A percentile compares a stretch with the other conserved stretches of the same genome.
Evolutionary conservation across 2,888 invertebrate genomes (phyloP).

Genomic region (Drosophila paranaensis): DNA sequence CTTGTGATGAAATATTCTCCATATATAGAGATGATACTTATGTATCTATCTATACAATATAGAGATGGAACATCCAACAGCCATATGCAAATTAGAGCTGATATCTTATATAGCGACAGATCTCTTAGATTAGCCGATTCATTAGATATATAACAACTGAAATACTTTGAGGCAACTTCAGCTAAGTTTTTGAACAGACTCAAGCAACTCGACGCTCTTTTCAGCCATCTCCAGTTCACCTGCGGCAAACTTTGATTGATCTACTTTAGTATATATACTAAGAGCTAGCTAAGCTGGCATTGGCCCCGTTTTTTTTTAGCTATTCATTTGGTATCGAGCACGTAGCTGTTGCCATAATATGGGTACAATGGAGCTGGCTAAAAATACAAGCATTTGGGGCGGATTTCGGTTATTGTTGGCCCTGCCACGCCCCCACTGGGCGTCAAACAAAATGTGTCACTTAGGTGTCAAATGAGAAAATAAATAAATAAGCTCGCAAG

Average conservation of each 20-base stretch:
- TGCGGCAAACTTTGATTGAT: not conserved
- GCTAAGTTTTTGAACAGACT: too few relatives aligned
- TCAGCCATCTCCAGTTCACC: too few relatives aligned
- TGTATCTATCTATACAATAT: too few relatives aligned
- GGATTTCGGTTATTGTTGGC: conserved; percentile 6
- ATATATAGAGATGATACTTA: too few relatives aligned
- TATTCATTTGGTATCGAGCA: not conserved
- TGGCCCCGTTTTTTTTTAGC: not conserved
- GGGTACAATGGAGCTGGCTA: conserved; percentile 1
- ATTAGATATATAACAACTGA: not conserved
- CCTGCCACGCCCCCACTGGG: not conserved
- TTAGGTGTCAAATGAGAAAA: conserved; percentile 68
- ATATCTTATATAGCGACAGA: too few relatives aligned
- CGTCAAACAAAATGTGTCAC: conserved; percentile 62
- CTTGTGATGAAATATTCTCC: too few relatives aligned
- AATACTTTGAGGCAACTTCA: not conserved
- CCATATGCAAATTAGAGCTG: too few relatives aligned
- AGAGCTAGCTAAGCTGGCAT: not conserved
- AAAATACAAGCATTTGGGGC: conserved; percentile 4
- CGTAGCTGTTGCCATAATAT: not conserved
- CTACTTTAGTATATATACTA: not conserved
- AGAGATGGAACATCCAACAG: too few relatives aligned
- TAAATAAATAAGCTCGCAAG: conserved; percentile 69
- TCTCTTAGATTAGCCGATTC: too few relatives aligned
- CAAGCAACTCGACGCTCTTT: too few relatives aligned